Evolutionary conservation across 2,888 invertebrate genomes (phyloP), one percentile per base, ranked within the genome.

Genomic region (Alitta virens): DNA sequence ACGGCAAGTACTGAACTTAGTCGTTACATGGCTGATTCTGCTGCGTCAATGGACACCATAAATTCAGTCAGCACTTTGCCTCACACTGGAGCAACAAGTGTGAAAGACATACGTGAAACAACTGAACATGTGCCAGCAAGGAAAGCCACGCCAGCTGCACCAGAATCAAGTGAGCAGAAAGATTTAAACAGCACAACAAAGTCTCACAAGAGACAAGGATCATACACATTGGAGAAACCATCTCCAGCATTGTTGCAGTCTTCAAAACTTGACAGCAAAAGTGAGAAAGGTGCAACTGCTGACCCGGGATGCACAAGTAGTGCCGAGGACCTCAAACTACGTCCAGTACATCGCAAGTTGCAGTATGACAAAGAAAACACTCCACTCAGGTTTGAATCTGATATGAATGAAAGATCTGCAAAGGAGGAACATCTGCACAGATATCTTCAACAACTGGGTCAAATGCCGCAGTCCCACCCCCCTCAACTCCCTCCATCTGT

Each of bases 161-260:
- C 24, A 2, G 21, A 42, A 5, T 43, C 9, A 2, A 24, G 5
- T 27, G 33, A 26, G 51, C 27, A 58, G 51, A 18, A 46, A 18
- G 46, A 50, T 14, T 18, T 51, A 14, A 33, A n/a, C 16, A 5
- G 9, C 21, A 25, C 27, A 3, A 23, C 25, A 49, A 12, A 43
- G 54, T 42, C 3, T 88, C 33, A 33, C 33, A 33, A 12, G 14
- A 85, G 91, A 56, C 90, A 90, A 74, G 88, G 89, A 65, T 92
- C 92, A 0, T 92, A 92, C 74, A 89, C 90, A 0, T 80, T 92
- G 53, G 87, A 91, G 0, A 84, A 86, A 24, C 92, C 92, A 0
- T 91, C 92, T 74, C 90, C 90, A 0, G 87, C 88, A 18, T 16
- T 46, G n/a, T 21, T 46, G n/a, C 46, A 46, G 46, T 46, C 46